phyloP scores from a whole-genome alignment of 1,140 invertebrate genomes.

The Branchinecta lindahli region DNA sequence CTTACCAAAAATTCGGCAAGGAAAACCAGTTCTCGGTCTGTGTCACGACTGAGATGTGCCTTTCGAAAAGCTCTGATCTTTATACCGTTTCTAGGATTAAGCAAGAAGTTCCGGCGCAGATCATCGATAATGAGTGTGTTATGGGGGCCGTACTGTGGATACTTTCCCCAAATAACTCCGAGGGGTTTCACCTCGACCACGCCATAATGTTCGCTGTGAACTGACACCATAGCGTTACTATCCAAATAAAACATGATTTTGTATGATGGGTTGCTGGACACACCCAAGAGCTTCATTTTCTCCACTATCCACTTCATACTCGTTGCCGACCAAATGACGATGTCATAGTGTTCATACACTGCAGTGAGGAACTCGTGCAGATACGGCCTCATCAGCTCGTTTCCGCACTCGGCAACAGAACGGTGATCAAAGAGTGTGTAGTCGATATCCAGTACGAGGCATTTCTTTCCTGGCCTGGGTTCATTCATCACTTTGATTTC shows the following conservation, averaged over 20 bases:
- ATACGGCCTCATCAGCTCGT: constrained; percentile 84
- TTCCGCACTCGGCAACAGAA: constrained; percentile 69
- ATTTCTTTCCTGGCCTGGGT: constrained; percentile 63
- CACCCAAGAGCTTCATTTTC: constrained; percentile 86
- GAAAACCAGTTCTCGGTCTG: constrained; percentile 66
- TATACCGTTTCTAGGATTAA: constrained; percentile 89
- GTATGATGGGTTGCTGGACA: constrained; percentile 62
- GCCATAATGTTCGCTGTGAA: constrained; percentile 76
- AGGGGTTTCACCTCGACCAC: constrained; percentile 86
- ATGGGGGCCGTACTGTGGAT: constrained; percentile 61
- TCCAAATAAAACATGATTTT: constrained; percentile 88
- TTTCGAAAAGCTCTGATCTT: constrained; percentile 77
- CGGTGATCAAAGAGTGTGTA: constrained; percentile 92
- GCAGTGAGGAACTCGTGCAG: constrained; percentile 83
- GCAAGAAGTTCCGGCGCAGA: constrained; percentile 88
- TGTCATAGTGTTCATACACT: constrained; percentile 78
- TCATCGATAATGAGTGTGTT: constrained; percentile 99
- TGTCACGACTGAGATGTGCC: constrained; percentile 69
- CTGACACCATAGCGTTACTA: constrained; percentile 82
- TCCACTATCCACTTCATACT: constrained; percentile 97
- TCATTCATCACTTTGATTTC: constrained; percentile 66
- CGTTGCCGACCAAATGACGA: constrained; percentile 87
- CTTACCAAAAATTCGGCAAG: constrained; percentile 68
- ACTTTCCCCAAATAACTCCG: constrained; percentile 93
- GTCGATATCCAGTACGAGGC: constrained; percentile 90